Base-by-base conservation (phyloP, 92 coral and sea anemone species). In the Bergia sp. region DNA sequence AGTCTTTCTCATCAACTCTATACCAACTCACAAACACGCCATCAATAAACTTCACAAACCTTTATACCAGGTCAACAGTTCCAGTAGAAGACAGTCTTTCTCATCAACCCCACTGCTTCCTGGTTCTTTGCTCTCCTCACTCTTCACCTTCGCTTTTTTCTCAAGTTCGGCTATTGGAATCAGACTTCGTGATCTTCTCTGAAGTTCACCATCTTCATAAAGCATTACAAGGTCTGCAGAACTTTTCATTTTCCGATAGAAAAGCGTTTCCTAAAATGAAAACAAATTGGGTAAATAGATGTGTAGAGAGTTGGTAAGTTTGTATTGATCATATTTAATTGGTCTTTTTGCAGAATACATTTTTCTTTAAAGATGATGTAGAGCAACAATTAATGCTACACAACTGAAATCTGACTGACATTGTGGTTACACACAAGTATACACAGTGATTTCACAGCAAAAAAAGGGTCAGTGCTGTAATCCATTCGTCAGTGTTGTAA, bases 51-150 rank as follows among this genome's bases (percentile, higher is more conserved):
- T 15, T 55, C 57, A 36, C 85, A 36, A 55, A 80, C 95, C 91
- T 92, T 95, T 96, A 93, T 94, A 97, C 99, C 99, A 97, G 36
- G 93, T 85, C 40, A 92, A 81, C 75, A 97, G 86, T 7, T 90
- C 96, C 45, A 94, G 85, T 76, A 97, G 80, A 69, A 97, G 91
- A 67, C 98, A 97, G 53, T 97, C 99, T 73, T 87, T 87, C 79
- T 83, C 92, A n/a, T 94, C 93, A 45, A 91, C 93, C 74, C 96
- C 94, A 71, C 89, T 90, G 16, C 76, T 91, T n/a, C 92, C 94
- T 44, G 92, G 82, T 66, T 93, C 93, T 44, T 85, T 88, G 50
- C 94, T 94, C 73, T 77, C 90, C 79, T 91, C 90, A 53, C 93
- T 83, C 78, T 91, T 92, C 11, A 80, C 79, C 38, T 93, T 91